Conservation (phyloP, 2,113 vertebrate genomes). For the Holacanthus passer region DNA sequence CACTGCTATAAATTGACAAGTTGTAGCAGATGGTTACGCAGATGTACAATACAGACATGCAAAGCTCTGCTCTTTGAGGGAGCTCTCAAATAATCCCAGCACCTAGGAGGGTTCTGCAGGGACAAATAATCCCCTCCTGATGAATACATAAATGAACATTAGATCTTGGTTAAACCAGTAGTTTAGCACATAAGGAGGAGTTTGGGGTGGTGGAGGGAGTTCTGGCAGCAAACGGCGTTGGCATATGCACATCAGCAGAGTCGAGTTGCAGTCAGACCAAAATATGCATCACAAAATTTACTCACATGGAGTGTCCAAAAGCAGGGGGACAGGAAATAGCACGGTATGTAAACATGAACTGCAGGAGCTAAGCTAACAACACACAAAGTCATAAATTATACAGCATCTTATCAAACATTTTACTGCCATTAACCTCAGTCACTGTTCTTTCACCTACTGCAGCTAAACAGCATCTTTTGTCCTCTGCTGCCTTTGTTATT, state of each 20-base stretch:
- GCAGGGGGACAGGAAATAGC: neutral
- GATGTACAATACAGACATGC: neutral
- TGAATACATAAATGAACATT: conserved; percentile 3
- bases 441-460: neutral
- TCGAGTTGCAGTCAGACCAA: neutral
- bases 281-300: conserved; percentile 12
- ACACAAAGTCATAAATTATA: neutral
- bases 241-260: conserved; percentile 1
- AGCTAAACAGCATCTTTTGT: neutral
- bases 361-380: neutral
- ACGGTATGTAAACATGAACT: conserved; percentile 13
- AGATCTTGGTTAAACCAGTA: conserved; percentile 3
- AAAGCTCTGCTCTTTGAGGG: neutral
- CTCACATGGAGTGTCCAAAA: neutral
- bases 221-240: neutral
- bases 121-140: neutral
- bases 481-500: neutral
- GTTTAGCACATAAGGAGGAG: conserved; percentile 4
- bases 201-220: neutral
- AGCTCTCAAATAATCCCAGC: neutral
- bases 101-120: neutral
- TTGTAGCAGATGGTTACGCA: conserved; percentile 11
- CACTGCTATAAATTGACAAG: neutral
- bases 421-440: neutral
- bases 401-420: neutral